Evolutionary conservation across 2,888 invertebrate genomes (phyloP), one percentile per base, ranked within the genome.

Genomic region (Terebella lapidaria): DNA sequence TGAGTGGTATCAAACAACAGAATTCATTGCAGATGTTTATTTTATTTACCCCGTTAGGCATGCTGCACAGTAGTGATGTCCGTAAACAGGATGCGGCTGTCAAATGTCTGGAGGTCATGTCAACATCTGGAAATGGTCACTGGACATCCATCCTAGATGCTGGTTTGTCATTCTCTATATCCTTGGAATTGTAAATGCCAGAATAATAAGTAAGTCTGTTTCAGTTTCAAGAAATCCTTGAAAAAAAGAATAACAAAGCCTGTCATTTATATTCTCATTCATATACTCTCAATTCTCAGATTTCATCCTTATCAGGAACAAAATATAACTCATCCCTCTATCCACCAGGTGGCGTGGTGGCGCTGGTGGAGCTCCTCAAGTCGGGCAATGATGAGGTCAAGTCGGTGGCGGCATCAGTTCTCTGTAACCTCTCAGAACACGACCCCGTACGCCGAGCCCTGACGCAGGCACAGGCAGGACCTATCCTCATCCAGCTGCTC

Each of bases 381-480:
- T 58, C 72, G 10, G 74, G 75, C 20, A 74, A 71, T 54, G 72
- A 75, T 27, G 74, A 74, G 26, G 62, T 80, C 10, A 75, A 77
- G 61, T 70, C 77, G 22, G 73, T 78, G 10, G 71, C 79, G 1
- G 75, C 75, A 0, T 78, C 79, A 0, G 79, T 80, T 2, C 64
- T 80, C 20, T 78, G 78, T 62, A 80, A 80, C 71, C 79, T 78
- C 42, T 77, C 79, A 0, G 76, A 79, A 47, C 72, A 80, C 59
- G 65, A 69, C 2, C 68, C 70, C 18, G 73, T 80, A 18, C 68
- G 75, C 18, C 49, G 68, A 22, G 75, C 75, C 18, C 69, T 80
- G 24, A 74, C 77, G 1, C 54, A 65, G 15, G 71, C 73, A 28
- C 68, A 74, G 5, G 73, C 79, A 25, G 72, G 72, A 5, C 72